These are phyloP conservation scores for Caenorhabditis becei DNA, from an alignment of 2,888 invertebrate species.

Conservation along the genomic window DNA sequence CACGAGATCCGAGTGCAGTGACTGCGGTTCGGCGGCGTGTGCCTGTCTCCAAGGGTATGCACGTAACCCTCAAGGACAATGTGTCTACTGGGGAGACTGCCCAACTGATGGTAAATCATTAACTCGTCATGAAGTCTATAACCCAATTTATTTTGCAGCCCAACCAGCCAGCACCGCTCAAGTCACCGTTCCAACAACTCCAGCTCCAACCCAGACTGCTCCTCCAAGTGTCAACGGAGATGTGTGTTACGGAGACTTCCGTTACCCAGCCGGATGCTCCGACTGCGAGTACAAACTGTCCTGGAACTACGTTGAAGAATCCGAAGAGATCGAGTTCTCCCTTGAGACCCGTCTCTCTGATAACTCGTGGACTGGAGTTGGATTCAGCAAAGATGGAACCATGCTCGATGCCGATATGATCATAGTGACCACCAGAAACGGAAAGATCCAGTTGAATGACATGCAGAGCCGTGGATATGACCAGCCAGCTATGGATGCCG, in stretches of 20 bases:
- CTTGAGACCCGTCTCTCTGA: conserved; percentile 77
- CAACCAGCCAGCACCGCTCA: conserved; percentile 18
- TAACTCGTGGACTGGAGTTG: conserved; percentile 81
- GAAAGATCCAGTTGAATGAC: conserved; percentile 75
- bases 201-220: conserved; percentile 27
- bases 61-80: conserved; percentile 68
- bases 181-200: conserved; percentile 17
- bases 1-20: conserved; percentile 77
- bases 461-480: conserved; percentile 74
- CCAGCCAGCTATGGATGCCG: conserved; percentile 64
- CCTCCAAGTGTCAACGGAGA: conserved; percentile 71
- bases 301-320: conserved; percentile 79
- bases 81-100: conserved; percentile 81
- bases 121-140: background rate
- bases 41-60: conserved; percentile 80
- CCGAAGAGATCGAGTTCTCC: conserved; percentile 81
- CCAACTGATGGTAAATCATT: conserved; percentile 62
- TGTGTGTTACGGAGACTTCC: conserved; percentile 80
- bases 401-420: conserved; percentile 81
- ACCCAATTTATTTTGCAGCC: conserved; percentile 3
- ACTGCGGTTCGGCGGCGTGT: conserved; percentile 77
- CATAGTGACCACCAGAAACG: conserved; percentile 74
- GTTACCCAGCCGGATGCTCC: conserved; percentile 78
- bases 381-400: conserved; percentile 76
- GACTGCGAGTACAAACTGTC: conserved; percentile 79